Evolutionary conservation across 2,113 vertebrate genomes (phyloP), one percentile per base, ranked within the genome.

Genomic region (Dicentrarchus labrax): DNA sequence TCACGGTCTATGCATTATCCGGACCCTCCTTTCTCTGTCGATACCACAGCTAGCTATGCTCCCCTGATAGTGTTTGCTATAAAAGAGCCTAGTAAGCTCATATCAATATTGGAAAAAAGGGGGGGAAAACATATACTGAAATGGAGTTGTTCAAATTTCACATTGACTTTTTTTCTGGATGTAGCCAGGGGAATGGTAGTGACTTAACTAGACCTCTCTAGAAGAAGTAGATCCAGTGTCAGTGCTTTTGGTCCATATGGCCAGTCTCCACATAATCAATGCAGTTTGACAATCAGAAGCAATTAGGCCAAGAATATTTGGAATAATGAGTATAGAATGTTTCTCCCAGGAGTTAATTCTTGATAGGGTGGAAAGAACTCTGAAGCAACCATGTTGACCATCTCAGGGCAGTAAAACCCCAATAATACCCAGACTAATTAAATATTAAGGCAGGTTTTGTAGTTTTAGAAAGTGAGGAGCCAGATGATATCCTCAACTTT

Each of bases 121-220:
- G 60, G 19, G 0, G 24, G 36, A 72, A 59, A 59, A n/a, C 0
- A 88, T 45, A 89, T 80, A 76, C 74, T 83, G 61, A 48, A 19
- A 84, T 84, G 76, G 91, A 93, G 86, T 94, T 93, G 85, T 91
- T 94, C 93, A 89, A 59, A 91, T 93, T 93, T 93, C 92, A 94
- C 88, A 92, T 92, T 81, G 91, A 91, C 92, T 84, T 87, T 86
- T 30, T 71, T 82, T 85, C 51, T 87, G 60, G 54, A 64, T 82
- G 17, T 36, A 84, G 84, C 54, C 86, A 50, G 17, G 82, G 85
- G 78, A 86, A 59, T 80, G 73, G 67, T 76, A 30, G 67, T 81
- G 80, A 80, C 84, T 92, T 86, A 93, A 87, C 90, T 79, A 77
- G 66, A 57, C 77, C 70, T 50, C 83, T 59, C 9, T 72, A 67